phyloP scores from a whole-genome alignment of 2,888 invertebrate genomes.

The Petrophora chlorosata region DNA sequence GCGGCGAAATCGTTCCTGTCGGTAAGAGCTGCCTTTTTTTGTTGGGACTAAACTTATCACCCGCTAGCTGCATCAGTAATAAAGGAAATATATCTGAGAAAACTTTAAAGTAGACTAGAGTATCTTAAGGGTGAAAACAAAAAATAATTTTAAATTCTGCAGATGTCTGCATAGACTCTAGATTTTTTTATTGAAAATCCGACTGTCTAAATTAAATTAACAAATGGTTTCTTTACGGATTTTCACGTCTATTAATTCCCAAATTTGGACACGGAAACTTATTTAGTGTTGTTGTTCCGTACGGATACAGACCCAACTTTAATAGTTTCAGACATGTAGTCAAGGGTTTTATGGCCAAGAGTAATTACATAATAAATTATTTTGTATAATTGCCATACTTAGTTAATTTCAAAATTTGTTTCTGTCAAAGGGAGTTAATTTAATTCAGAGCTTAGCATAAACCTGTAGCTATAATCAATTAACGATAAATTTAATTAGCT shows the following conservation, averaged over 20 bases:
- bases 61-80: too few relatives aligned
- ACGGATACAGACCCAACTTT: slow-evolving; percentile 6
- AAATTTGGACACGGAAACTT: background rate
- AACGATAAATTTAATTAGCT: slow-evolving; percentile 7
- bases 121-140: too few relatives aligned
- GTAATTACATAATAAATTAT: slow-evolving; percentile 21
- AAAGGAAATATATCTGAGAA: too few relatives aligned
- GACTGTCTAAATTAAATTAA: too few relatives aligned
- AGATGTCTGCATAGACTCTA: too few relatives aligned
- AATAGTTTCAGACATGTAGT: slow-evolving; percentile 12
- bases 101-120: too few relatives aligned
- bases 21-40: slow-evolving; percentile 84
- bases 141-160: too few relatives aligned
- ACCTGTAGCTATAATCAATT: background rate
- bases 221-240: too few relatives aligned
- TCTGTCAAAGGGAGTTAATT: background rate
- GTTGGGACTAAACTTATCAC: too few relatives aligned
- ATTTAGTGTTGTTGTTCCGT: slow-evolving; percentile 16
- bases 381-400: slow-evolving; percentile 3
- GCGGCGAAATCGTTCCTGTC: slow-evolving; percentile 89
- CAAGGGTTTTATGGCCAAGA: slow-evolving; percentile 13
- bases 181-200: too few relatives aligned
- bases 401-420: slow-evolving; percentile 9
- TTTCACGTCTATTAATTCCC: background rate
- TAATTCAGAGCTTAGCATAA: background rate